phyloP scores from a whole-genome alignment of 23 tunicate species.

The Trididemnum clinides region DNA sequence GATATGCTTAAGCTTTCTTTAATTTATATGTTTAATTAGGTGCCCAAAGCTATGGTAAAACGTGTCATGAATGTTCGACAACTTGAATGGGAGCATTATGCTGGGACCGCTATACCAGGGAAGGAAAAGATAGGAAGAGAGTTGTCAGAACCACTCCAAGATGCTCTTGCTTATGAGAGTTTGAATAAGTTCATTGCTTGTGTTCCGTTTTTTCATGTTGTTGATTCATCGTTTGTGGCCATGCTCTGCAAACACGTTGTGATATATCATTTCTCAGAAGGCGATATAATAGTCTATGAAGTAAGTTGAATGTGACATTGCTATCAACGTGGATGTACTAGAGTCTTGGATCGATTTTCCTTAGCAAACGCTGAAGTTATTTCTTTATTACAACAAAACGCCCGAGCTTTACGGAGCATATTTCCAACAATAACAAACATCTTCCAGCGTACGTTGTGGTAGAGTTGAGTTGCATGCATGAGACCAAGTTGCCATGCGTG shows the following conservation, averaged over 20 bases:
- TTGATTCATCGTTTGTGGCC: conserved; percentile 63
- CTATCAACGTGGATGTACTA: too few species aligned
- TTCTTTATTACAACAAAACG: too few species aligned
- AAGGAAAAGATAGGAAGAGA: conserved; percentile 61
- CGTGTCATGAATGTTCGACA: conserved; percentile 77
- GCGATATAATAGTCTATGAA: conserved; percentile 85
- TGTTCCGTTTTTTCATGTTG: conserved; percentile 72
- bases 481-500: too few species aligned
- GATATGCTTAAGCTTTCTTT: too few species aligned
- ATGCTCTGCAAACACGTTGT: conserved; percentile 69
- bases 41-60: conserved; percentile 41
- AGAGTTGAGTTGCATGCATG: too few species aligned
- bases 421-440: too few species aligned
- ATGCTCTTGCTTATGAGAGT: conserved; percentile 71
- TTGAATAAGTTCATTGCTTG: conserved; percentile 63
- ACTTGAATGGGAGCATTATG: conserved; percentile 73
- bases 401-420: too few species aligned
- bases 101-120: conserved; percentile 85
- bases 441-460: too few species aligned
- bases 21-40: conserved; percentile 30
- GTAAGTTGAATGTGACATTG: too few species aligned
- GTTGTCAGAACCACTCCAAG: conserved; percentile 61
- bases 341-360: too few species aligned
- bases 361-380: too few species aligned
- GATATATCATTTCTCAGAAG: conserved; percentile 65